Conservation (phyloP, 2,888 invertebrate genomes). For the Drosophila colorata region DNA sequence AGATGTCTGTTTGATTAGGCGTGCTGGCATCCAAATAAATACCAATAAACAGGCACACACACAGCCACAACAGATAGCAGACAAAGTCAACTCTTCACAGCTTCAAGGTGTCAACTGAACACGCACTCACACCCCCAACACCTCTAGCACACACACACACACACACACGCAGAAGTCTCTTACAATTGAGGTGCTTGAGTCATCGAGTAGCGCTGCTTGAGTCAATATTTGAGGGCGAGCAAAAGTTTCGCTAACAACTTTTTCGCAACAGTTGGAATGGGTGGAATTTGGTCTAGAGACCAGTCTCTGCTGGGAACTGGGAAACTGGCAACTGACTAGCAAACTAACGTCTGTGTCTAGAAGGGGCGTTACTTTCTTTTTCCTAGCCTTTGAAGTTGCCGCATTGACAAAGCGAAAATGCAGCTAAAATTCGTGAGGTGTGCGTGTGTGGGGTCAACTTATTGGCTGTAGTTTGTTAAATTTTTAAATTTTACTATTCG, state of each 20-base stretch:
- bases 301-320: slow-evolving; percentile 13
- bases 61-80: slow-evolving; percentile 7
- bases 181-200: slow-evolving; percentile 58
- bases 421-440: slow-evolving; percentile 10
- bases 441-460: slow-evolving; percentile 17
- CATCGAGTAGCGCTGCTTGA: slow-evolving; percentile 50
- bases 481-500: slow-evolving; percentile 71
- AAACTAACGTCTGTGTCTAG: slow-evolving; percentile 22
- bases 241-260: slow-evolving; percentile 69
- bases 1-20: slow-evolving; percentile 73
- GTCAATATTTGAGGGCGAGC: slow-evolving; percentile 65
- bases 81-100: slow-evolving; percentile 36
- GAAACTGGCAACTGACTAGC: slow-evolving; percentile 1
- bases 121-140: slow-evolving; percentile 42
- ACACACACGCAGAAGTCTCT: background rate
- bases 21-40: slow-evolving; percentile 74
- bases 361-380: slow-evolving; percentile 41
- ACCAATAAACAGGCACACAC: slow-evolving; percentile 65
- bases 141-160: slow-evolving; percentile 24
- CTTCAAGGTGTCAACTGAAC: slow-evolving; percentile 78
- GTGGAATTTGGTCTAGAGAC: slow-evolving; percentile 9
- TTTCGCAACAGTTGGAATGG: slow-evolving; percentile 52
- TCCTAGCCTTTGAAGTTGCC: slow-evolving; percentile 42
- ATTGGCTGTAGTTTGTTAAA: slow-evolving; percentile 59
- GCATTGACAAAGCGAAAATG: slow-evolving; percentile 16